Base-by-base conservation (phyloP, 2,113 vertebrate species). In the Gracilinanus agilis region DNA sequence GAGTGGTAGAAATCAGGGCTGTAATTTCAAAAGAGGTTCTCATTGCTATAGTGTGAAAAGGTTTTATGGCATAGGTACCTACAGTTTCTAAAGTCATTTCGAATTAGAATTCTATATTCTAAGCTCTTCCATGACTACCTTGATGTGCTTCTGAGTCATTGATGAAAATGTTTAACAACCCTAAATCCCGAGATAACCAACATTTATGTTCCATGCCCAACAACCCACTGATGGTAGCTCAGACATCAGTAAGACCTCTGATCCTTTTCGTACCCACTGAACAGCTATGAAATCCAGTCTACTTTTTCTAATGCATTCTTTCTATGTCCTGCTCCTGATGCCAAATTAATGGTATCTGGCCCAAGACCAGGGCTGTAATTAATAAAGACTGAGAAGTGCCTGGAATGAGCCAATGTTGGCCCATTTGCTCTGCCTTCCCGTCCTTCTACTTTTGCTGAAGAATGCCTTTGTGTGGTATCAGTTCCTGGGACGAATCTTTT, bases 271-370 rank as follows among this genome's bases (percentile, higher is more conserved):
- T 93, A 54, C 40, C 49, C 90, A 92, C 55, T 49, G 93, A 13
- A 55, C 29, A 13, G 24, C 89, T 44, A 88, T 56, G 54, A 24
- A 88, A 89, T 58, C 56, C 21, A 61, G 21, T 53, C 27, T 3
- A 88, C 49, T 94, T 92, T 91, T 53, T 92, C 13, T 53, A 3
- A 92, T 49, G 54, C 92, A 90, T 89, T 34, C 54, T 83, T 93
- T 27, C 2, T 49, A 40, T 89, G 34, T 24, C 54, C 16, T 67
- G 58, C 58, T 34, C 58, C n/a, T 21, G 92, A 55, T 94, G 40
- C 92, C 91, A 93, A 94, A 93, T 56, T 94, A 56, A 94, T 54
- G 55, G 54, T 91, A 21, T 34, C 83, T 93, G 21, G 55, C 54
- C 55, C 61, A 89, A 53, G 27, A 34, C 53, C 90, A 90, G 11